phyloP scores from a whole-genome alignment of 1,140 invertebrate species.

The Drosophila equinoxialis region DNA sequence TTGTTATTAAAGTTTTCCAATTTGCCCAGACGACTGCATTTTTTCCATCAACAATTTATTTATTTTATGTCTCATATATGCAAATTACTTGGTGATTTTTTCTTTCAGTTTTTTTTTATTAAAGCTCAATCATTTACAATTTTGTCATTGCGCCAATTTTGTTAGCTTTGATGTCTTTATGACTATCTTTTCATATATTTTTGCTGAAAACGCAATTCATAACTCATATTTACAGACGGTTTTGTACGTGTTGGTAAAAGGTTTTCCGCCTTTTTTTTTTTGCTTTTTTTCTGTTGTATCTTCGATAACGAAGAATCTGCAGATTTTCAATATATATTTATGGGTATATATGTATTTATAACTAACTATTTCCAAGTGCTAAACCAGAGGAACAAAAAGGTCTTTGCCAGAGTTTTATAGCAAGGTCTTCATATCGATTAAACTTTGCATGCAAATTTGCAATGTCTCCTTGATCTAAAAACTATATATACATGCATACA shows the following conservation, averaged over 20 bases:
- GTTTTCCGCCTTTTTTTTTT: slow-evolving; percentile 59
- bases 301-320: slow-evolving; percentile 36
- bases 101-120: slow-evolving; percentile 63
- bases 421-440: slow-evolving; percentile 76
- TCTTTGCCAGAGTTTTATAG: slow-evolving; percentile 42
- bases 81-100: slow-evolving; percentile 64
- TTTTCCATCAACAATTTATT: slow-evolving; percentile 57
- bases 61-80: slow-evolving; percentile 60
- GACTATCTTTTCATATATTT: slow-evolving; percentile 21
- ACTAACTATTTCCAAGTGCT: background rate
- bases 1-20: slow-evolving; percentile 73
- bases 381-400: slow-evolving; percentile 15
- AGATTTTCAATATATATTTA: slow-evolving; percentile 10
- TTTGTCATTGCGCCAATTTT: slow-evolving; percentile 73
- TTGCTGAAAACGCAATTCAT: slow-evolving; percentile 62
- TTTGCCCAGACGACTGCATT: slow-evolving; percentile 62
- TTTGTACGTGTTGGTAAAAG: slow-evolving; percentile 57
- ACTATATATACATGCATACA: slow-evolving; percentile 20
- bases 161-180: slow-evolving; percentile 46
- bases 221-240: slow-evolving; percentile 53
- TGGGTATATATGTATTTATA: too few species aligned
- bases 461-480: slow-evolving; percentile 78
- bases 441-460: slow-evolving; percentile 77
- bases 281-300: background rate
- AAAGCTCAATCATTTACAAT: slow-evolving; percentile 57